A percentile compares a stretch with the other conserved stretches of the same genome.
Evolutionary conservation across 1,140 invertebrate species (phyloP).

Genomic region (Drosophila pseudoobscura): DNA sequence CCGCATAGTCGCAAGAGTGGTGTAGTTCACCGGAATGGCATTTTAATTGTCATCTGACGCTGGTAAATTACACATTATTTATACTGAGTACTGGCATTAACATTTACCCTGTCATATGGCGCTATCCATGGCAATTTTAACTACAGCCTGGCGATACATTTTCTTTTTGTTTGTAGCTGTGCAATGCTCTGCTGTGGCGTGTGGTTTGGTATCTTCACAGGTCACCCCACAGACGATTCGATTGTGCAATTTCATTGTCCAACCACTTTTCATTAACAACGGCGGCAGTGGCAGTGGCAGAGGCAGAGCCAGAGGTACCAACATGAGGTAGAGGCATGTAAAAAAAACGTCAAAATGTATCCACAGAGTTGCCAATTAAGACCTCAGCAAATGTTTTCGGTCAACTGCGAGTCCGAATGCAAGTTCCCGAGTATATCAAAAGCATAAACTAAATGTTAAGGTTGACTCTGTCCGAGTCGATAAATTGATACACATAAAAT

Average conservation of each 20-base stretch:
- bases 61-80: slow-evolving; percentile 62
- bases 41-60: slow-evolving; percentile 62
- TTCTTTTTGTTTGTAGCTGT: slow-evolving; percentile 12
- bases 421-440: slow-evolving; percentile 50
- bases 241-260: slow-evolving; percentile 77
- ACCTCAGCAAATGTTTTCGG: slow-evolving; percentile 56
- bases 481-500: slow-evolving; percentile 79
- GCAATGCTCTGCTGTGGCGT: neutral
- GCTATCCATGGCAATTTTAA: slow-evolving; percentile 28
- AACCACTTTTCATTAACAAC: slow-evolving; percentile 72
- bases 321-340: slow-evolving; percentile 12
- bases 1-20: slow-evolving; percentile 26
- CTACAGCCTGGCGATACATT: slow-evolving; percentile 33
- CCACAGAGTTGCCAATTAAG: slow-evolving; percentile 70
- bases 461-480: slow-evolving; percentile 67
- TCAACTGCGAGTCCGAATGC: slow-evolving; percentile 20
- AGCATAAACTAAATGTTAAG: slow-evolving; percentile 73
- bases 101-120: slow-evolving; percentile 48
- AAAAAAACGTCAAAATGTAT: slow-evolving; percentile 57
- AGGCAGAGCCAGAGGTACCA: slow-evolving; percentile 1
- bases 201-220: slow-evolving; percentile 32
- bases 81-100: slow-evolving; percentile 59
- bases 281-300: slow-evolving; percentile 22
- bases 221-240: slow-evolving; percentile 33
- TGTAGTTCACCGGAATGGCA: slow-evolving; percentile 40